Evolutionary conservation across 2,888 invertebrate genomes (phyloP).

Genomic region (Axea sp.): DNA sequence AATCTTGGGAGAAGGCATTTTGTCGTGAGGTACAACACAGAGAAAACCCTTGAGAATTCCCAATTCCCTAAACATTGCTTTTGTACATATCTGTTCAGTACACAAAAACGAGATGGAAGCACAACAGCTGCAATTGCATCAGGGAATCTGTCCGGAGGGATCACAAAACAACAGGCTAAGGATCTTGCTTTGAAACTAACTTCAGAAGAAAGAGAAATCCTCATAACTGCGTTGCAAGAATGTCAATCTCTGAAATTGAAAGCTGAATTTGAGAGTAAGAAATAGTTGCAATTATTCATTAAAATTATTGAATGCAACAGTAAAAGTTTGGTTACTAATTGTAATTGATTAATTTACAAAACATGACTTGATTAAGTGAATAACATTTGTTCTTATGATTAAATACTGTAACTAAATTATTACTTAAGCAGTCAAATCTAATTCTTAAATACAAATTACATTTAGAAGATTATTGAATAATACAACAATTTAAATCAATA

Average conservation of each 20-base stretch:
- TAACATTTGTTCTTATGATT: background rate
- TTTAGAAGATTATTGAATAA: no score
- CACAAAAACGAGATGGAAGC: slow-evolving; percentile 53
- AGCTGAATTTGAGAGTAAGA: slow-evolving; percentile 88
- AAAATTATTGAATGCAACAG: background rate
- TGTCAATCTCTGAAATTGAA: slow-evolving; percentile 87
- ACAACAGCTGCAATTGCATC: slow-evolving; percentile 64
- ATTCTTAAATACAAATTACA: slow-evolving; percentile 6
- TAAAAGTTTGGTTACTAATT: slow-evolving; percentile 26
- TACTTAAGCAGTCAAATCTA: background rate
- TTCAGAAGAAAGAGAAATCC: slow-evolving; percentile 85
- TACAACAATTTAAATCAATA: slow-evolving; percentile 1
- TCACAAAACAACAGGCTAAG: slow-evolving; percentile 86
- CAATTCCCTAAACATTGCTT: background rate
- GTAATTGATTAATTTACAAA: background rate
- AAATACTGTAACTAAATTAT: slow-evolving; percentile 17
- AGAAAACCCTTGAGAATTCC: background rate
- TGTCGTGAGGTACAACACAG: background rate
- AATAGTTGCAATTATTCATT: background rate
- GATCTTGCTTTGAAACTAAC: slow-evolving; percentile 87
- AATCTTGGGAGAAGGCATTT: slow-evolving; percentile 7
- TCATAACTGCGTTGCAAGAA: slow-evolving; percentile 86
- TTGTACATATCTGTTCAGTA: background rate
- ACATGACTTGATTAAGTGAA: no score
- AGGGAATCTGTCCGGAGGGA: slow-evolving; percentile 67